Evolutionary conservation across 2,113 vertebrate genomes (phyloP).

Genomic region (Festucalex cinctus): DNA sequence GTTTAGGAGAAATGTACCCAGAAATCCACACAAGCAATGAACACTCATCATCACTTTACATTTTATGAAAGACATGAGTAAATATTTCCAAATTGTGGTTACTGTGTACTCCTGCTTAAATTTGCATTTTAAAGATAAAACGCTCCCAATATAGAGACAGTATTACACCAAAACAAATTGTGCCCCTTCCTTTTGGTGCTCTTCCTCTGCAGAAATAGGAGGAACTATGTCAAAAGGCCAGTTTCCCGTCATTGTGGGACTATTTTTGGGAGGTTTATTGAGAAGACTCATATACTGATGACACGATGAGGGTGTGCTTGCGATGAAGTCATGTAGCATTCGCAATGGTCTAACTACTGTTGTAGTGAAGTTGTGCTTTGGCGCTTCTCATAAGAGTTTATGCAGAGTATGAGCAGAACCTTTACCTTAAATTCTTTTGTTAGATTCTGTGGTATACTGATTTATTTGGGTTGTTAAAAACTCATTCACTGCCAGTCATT

Average conservation of each 20-base stretch:
- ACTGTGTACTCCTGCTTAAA: neutral
- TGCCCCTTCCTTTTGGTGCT: constrained; percentile 15
- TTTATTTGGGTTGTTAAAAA: neutral
- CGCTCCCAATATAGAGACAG: neutral
- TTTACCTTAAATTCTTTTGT: neutral
- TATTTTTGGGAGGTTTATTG: neutral
- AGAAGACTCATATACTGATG: neutral
- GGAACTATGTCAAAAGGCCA: constrained; percentile 48
- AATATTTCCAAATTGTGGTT: neutral
- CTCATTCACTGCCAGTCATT: too few species aligned
- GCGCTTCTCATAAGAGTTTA: neutral
- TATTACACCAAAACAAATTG: constrained; percentile 31
- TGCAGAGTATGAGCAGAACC: neutral
- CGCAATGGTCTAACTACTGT: neutral
- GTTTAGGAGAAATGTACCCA: neutral
- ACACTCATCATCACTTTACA: constrained; percentile 3
- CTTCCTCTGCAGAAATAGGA: constrained; percentile 52
- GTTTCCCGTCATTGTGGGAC: constrained; percentile 51
- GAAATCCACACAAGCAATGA: neutral
- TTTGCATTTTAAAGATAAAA: neutral
- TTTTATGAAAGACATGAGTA: neutral
- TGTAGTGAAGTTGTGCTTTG: neutral
- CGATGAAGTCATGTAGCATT: neutral
- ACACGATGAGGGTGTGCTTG: neutral
- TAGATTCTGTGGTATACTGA: neutral